Conservation (phyloP, 2,888 invertebrate species). For the Glaucopsyche alexis region DNA sequence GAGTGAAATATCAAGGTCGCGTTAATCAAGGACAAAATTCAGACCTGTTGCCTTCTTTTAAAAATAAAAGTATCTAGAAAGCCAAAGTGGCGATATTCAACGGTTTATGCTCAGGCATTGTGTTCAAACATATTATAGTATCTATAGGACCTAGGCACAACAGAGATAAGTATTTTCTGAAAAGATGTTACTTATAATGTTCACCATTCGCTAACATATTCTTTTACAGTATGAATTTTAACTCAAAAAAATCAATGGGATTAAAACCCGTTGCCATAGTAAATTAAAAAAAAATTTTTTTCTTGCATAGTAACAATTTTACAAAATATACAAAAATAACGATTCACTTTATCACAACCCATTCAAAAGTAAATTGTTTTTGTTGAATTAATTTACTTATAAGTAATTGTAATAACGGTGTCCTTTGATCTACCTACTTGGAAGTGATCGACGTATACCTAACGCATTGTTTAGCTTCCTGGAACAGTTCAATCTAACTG, state of each 20-base stretch:
- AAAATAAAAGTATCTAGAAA: neutral
- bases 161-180: neutral
- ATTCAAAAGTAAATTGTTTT: too few relatives aligned
- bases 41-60: neutral
- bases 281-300: too few relatives aligned
- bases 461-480: neutral
- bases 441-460: neutral
- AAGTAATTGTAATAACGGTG: neutral
- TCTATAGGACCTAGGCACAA: neutral
- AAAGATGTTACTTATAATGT: neutral
- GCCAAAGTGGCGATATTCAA: neutral
- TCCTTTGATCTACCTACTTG: neutral
- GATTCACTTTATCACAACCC: too few relatives aligned
- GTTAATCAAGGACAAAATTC: too few relatives aligned
- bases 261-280: too few relatives aligned
- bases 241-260: too few relatives aligned
- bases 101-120: neutral
- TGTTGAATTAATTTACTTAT: too few relatives aligned
- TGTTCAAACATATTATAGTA: neutral
- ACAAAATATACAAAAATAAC: too few relatives aligned
- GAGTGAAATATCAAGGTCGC: too few relatives aligned
- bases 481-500: conserved; percentile 13
- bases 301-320: too few relatives aligned
- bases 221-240: too few relatives aligned
- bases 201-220: neutral